Conservation (phyloP, 2,888 invertebrate genomes). For the Trichopria drosophilae region DNA sequence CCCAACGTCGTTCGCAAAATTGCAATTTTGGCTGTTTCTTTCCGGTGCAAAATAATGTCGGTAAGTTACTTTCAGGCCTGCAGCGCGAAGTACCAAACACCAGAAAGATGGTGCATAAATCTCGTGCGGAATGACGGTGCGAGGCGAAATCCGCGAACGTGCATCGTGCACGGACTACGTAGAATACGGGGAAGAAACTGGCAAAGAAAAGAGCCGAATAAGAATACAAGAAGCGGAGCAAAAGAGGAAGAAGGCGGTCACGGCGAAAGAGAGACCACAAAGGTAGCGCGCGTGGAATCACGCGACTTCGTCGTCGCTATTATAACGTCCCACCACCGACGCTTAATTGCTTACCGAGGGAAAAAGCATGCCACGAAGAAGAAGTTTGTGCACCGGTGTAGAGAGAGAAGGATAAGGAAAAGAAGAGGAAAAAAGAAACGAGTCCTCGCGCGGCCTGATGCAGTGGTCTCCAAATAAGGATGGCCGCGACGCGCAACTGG, state of each 20-base stretch:
- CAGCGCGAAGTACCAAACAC: no score
- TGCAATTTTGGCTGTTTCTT: no score
- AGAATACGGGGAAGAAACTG: conserved; percentile 7
- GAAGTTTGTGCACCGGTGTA: background rate
- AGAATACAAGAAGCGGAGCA: no score
- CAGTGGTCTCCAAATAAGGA: conserved; percentile 32
- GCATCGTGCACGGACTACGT: conserved; percentile 3
- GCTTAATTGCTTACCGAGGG: conserved; percentile 13
- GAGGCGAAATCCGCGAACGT: no score
- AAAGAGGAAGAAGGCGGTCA: no score
- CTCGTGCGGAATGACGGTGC: no score
- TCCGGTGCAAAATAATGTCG: no score
- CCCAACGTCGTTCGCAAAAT: no score
- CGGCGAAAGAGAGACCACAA: conserved; percentile 11
- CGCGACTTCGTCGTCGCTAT: conserved; percentile 10
- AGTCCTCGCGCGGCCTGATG: conserved; percentile 6
- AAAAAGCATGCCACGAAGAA: conserved; percentile 11
- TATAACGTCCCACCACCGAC: conserved; percentile 16
- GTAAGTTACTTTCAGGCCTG: no score
- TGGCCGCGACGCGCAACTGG: conserved; percentile 14
- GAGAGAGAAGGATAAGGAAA: background rate
- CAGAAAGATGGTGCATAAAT: no score
- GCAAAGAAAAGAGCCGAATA: background rate
- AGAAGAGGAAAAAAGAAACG: conserved; percentile 4
- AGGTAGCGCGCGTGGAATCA: conserved; percentile 15